Conservation (phyloP, 2,113 vertebrate genomes). For the Peromyscus leucopus region DNA sequence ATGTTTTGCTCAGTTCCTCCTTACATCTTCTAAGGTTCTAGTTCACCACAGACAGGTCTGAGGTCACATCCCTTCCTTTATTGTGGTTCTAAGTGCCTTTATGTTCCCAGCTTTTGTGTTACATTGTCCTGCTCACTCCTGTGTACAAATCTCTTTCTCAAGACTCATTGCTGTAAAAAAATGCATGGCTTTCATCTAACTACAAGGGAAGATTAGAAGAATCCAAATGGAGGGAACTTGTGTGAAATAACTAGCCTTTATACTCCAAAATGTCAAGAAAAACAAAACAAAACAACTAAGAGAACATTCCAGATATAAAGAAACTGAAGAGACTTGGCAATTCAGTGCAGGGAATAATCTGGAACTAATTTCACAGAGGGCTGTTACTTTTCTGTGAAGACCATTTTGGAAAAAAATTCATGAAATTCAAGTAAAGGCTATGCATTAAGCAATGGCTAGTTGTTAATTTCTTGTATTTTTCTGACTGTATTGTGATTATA, state of each 20-base stretch:
- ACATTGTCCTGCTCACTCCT: not conserved
- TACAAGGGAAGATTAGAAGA: not conserved
- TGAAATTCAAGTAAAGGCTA: constrained; percentile 23
- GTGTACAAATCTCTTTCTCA: not conserved
- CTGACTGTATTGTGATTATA: not conserved
- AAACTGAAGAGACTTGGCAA: not conserved
- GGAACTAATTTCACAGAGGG: not conserved
- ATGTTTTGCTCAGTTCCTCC: not conserved
- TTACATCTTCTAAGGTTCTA: not conserved
- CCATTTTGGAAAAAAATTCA: not conserved
- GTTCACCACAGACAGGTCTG: not conserved
- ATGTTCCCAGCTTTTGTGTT: not conserved
- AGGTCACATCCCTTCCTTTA: not conserved
- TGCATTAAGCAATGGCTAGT: not conserved
- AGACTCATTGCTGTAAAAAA: not conserved
- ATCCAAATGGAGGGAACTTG: not conserved
- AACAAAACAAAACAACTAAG: not conserved
- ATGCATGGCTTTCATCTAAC: not conserved
- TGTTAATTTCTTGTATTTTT: constrained; percentile 28
- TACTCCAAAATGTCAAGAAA: constrained; percentile 41
- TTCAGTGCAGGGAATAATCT: not conserved
- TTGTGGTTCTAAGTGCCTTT: not conserved
- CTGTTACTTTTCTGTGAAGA: not conserved
- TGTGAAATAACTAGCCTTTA: not conserved
- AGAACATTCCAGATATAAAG: constrained; percentile 45